phyloP scores from a whole-genome alignment of 2,888 invertebrate genomes.

The Saturnia pavonia region DNA sequence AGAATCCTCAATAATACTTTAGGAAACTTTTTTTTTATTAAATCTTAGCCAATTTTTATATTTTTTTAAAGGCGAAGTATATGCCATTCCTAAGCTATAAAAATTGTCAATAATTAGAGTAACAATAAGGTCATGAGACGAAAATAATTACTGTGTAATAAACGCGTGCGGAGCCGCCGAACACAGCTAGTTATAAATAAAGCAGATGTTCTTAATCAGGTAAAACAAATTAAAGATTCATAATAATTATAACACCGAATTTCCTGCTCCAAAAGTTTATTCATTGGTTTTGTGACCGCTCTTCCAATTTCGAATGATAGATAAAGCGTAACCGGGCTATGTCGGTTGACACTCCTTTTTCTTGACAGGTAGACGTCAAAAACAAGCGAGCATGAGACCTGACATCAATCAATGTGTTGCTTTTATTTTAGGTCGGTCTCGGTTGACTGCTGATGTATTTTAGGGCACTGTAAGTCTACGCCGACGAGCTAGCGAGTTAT shows the following conservation, averaged over 20 bases:
- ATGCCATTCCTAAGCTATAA: no score
- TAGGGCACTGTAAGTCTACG: conserved; percentile 39
- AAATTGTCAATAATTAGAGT: no score
- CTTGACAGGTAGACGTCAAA: conserved; percentile 70
- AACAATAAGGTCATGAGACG: no score
- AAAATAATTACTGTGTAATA: no score
- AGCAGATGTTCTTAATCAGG: neutral
- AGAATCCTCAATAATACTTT: no score
- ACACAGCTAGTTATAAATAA: neutral
- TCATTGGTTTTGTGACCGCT: conserved; percentile 59
- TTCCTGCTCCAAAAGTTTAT: conserved; percentile 56
- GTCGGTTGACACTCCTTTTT: conserved; percentile 66
- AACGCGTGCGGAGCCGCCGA: no score
- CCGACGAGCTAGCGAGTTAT: conserved; percentile 29
- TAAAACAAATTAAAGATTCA: neutral
- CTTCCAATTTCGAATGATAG: conserved; percentile 56
- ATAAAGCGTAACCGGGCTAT: conserved; percentile 50
- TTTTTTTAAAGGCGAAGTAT: no score
- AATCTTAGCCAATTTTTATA: no score
- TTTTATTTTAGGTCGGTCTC: conserved; percentile 64
- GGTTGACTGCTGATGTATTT: conserved; percentile 49
- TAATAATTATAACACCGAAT: conserved; percentile 36
- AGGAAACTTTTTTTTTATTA: no score
- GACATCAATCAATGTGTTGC: conserved; percentile 74
- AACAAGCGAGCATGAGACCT: conserved; percentile 66